Conservation (phyloP, 2,888 invertebrate species). For the Cyclophora albipunctata region DNA sequence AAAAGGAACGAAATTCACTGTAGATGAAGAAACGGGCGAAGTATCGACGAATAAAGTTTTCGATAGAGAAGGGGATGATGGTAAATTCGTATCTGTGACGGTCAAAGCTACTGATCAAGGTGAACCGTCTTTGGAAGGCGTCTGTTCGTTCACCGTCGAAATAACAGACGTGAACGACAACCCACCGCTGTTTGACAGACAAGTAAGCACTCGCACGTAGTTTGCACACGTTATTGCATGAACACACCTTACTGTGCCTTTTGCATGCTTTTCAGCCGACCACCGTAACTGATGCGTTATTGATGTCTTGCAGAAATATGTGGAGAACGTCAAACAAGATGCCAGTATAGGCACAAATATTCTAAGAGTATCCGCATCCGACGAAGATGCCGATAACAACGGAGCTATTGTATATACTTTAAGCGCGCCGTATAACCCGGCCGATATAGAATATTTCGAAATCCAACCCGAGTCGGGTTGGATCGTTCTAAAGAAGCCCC, state of each 20-base stretch:
- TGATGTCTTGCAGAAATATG: constrained; percentile 87
- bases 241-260: constrained; percentile 22
- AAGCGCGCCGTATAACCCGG: constrained; percentile 90
- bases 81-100: constrained; percentile 96
- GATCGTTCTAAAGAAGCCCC: constrained; percentile 95
- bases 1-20: constrained; percentile 95
- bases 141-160: constrained; percentile 98
- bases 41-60: constrained; percentile 97
- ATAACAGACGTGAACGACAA: constrained; percentile 99
- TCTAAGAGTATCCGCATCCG: constrained; percentile 94
- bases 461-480: constrained; percentile 98
- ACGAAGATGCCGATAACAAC: constrained; percentile 97
- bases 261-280: constrained; percentile 36
- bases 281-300: constrained; percentile 22
- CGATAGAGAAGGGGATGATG: constrained; percentile 97
- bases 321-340: constrained; percentile 97
- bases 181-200: constrained; percentile 94
- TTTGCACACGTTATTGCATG: constrained; percentile 39
- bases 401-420: constrained; percentile 95
- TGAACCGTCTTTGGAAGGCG: constrained; percentile 97
- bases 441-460: constrained; percentile 95
- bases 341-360: constrained; percentile 97
- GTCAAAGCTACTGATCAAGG: constrained; percentile 99
- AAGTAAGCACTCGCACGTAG: constrained; percentile 76
- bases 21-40: constrained; percentile 96